Conservation (phyloP, 2,888 invertebrate genomes). For the Himalopsyche japonica region DNA sequence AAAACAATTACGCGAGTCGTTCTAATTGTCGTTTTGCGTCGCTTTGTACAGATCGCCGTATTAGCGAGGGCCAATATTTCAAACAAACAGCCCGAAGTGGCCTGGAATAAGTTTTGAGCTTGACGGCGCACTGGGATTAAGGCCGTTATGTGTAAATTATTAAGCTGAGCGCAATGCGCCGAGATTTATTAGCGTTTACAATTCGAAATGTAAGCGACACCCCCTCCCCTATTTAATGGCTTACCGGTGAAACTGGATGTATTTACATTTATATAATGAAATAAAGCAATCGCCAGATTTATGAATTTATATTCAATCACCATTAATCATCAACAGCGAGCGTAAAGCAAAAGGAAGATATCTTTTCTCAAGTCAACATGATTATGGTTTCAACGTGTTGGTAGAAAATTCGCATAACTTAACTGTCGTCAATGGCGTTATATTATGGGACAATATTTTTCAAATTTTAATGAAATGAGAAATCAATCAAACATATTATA, state of each 20-base stretch:
- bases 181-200: conserved; percentile 16
- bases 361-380: too few species aligned
- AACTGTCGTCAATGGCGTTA: too few species aligned
- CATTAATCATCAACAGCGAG: not conserved
- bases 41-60: conserved; percentile 11
- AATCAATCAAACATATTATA: too few species aligned
- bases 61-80: conserved; percentile 19
- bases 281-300: not conserved
- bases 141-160: conserved; percentile 19
- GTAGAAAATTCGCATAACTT: too few species aligned
- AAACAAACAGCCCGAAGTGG: conserved; percentile 16
- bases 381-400: too few species aligned
- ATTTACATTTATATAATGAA: not conserved
- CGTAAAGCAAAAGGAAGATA: too few species aligned
- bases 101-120: not conserved
- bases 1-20: not conserved
- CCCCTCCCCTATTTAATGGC: not conserved
- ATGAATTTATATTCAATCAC: conserved; percentile 3
- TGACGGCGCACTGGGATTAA: conserved; percentile 3
- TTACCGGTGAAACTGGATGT: not conserved
- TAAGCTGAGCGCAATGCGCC: conserved; percentile 9
- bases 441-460: too few species aligned
- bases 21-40: not conserved
- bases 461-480: too few species aligned
- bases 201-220: conserved; percentile 13